Percentiles rank a stretch among this genome's conserved stretches.
phyloP scores from a whole-genome alignment of 1,140 invertebrate genomes.

The Atopsyche davidsoni region DNA sequence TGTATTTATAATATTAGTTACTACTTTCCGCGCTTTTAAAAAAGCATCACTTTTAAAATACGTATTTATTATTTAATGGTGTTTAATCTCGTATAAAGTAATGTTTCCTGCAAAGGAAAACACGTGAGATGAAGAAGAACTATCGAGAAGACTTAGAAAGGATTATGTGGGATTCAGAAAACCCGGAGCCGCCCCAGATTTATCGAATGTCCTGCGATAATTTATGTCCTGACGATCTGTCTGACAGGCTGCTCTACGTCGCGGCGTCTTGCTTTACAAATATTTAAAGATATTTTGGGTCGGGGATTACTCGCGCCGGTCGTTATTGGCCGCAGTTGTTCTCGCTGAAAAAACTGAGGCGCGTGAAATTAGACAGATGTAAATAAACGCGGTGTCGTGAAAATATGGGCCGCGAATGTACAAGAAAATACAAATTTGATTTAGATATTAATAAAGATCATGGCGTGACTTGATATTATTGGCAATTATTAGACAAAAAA shows the following conservation, averaged over 20 bases:
- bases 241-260: constrained; percentile 23
- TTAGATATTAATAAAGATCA: too few relatives aligned
- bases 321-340: constrained; percentile 6
- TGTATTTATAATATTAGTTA: too few relatives aligned
- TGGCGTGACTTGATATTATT: too few relatives aligned
- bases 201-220: constrained; percentile 17
- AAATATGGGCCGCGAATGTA: too few relatives aligned
- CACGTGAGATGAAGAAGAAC: not conserved
- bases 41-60: not conserved
- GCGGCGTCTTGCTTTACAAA: constrained; percentile 21
- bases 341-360: constrained; percentile 16
- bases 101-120: constrained; percentile 14
- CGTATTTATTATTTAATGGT: not conserved
- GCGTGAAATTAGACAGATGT: constrained; percentile 9
- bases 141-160: constrained; percentile 18
- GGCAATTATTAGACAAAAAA: too few relatives aligned
- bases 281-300: constrained; percentile 29
- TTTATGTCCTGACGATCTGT: constrained; percentile 22
- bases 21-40: constrained; percentile 1
- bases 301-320: constrained; percentile 22
- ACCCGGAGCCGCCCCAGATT: constrained; percentile 20
- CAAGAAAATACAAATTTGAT: too few relatives aligned
- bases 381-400: too few relatives aligned
- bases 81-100: not conserved
- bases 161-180: constrained; percentile 16